Evolutionary conservation across 2,888 invertebrate genomes (phyloP).

Genomic region (Drosophila melanosoma): DNA sequence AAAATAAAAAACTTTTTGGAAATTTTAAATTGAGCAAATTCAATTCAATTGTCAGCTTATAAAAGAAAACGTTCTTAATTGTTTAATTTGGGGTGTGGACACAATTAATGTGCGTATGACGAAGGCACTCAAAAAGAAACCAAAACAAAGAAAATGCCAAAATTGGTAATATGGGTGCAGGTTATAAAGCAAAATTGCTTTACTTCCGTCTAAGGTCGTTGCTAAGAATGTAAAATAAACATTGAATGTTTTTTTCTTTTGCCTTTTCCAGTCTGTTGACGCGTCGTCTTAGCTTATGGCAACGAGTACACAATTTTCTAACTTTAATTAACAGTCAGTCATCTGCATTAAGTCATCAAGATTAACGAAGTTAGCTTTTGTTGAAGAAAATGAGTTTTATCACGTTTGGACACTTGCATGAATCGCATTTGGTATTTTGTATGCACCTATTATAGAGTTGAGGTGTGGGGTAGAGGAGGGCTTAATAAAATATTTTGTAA

Average conservation of each 20-base stretch:
- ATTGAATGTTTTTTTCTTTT: conserved; percentile 40
- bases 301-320: conserved; percentile 10
- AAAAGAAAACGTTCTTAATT: neutral
- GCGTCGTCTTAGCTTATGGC: conserved; percentile 9
- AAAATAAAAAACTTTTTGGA: neutral
- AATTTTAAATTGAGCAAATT: neutral
- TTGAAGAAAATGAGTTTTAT: conserved; percentile 4
- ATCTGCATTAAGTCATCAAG: conserved; percentile 5
- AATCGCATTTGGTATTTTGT: conserved; percentile 25
- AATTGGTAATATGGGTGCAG: conserved; percentile 15
- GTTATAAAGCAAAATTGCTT: conserved; percentile 37
- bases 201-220: conserved; percentile 26
- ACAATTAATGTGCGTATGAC: conserved; percentile 5
- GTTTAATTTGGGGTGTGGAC: conserved; percentile 3
- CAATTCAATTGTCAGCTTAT: neutral
- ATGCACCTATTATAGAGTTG: conserved; percentile 17
- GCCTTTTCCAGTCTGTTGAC: conserved; percentile 13
- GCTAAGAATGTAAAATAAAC: conserved; percentile 33
- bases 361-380: conserved; percentile 3
- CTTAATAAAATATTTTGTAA: conserved; percentile 15
- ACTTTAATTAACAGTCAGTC: conserved; percentile 24
- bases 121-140: conserved; percentile 3
- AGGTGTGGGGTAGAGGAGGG: neutral
- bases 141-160: conserved; percentile 8
- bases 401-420: conserved; percentile 27